Evolutionary conservation across 2,888 invertebrate species (phyloP).

Genomic region (Diadegma fenestrale): DNA sequence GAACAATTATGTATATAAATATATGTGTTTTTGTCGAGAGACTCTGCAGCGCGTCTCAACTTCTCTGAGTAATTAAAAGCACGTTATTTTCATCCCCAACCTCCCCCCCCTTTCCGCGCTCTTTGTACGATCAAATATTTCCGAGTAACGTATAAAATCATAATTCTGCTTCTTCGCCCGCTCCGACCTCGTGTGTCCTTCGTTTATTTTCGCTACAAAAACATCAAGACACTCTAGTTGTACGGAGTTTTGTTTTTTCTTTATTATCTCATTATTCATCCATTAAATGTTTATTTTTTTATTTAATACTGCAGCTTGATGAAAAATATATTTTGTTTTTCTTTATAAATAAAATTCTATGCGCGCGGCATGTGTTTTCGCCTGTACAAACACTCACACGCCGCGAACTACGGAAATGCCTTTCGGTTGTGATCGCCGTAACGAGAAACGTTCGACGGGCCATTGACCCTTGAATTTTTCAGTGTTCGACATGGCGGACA

Average conservation of each 20-base stretch:
- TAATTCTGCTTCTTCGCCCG: background rate
- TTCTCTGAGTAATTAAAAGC: background rate
- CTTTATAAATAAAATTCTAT: conserved; percentile 23
- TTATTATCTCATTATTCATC: conserved; percentile 4
- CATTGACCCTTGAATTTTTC: background rate
- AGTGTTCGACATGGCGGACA: background rate
- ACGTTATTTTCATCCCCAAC: background rate
- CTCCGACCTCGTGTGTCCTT: background rate
- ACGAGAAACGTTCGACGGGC: conserved; percentile 4
- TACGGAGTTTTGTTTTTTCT: background rate
- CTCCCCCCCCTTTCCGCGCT: background rate
- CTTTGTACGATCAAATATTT: background rate
- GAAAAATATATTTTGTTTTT: conserved; percentile 13
- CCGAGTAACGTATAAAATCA: background rate
- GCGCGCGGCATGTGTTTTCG: background rate
- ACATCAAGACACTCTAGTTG: background rate
- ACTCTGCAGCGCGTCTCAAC: background rate
- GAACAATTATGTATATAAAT: background rate
- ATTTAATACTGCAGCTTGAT: conserved; percentile 47
- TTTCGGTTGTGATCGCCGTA: background rate
- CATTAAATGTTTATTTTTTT: background rate
- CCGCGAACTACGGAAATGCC: background rate
- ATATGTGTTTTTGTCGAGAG: background rate
- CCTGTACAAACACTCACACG: background rate
- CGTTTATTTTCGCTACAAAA: background rate